A percentile compares a stretch with the other conserved stretches of the same genome.
Evolutionary conservation across 1,140 invertebrate genomes (phyloP).

Genomic region (Anastrepha obliqua): DNA sequence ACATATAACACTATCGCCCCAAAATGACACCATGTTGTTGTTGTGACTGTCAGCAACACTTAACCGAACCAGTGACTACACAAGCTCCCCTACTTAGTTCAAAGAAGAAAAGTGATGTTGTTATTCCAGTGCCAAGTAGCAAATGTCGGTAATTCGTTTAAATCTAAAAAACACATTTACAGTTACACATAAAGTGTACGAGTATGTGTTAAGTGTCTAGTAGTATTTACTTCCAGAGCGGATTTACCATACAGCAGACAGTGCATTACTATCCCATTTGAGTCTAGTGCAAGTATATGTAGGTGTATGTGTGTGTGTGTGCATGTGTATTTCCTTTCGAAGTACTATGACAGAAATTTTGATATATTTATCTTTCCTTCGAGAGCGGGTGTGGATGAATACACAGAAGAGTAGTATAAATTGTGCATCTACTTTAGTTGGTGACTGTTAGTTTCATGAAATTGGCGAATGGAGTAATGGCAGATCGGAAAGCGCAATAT

Average conservation of each 20-base stretch:
- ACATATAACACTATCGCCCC: neutral
- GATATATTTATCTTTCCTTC: neutral
- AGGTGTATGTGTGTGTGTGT: neutral
- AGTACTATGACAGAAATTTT: neutral
- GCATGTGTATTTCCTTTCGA: neutral
- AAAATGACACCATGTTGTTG: neutral
- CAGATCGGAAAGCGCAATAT: too few species aligned
- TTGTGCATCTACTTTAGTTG: too few species aligned
- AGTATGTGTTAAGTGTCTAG: neutral
- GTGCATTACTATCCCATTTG: constrained; percentile 12
- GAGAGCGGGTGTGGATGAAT: neutral
- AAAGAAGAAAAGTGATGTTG: neutral
- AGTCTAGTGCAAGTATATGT: neutral
- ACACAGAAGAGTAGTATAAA: neutral
- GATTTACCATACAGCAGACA: constrained; percentile 11
- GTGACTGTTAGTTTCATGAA: too few species aligned
- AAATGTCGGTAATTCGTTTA: constrained; percentile 41
- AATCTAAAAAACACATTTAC: constrained; percentile 9
- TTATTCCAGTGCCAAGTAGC: neutral
- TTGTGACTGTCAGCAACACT: neutral
- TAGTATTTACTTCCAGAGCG: constrained; percentile 12
- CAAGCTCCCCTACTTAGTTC: neutral
- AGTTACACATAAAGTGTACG: neutral
- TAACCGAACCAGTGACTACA: neutral
- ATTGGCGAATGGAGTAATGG: too few species aligned